Conservation (phyloP, 1,140 invertebrate genomes). For the Bombus breviceps region DNA sequence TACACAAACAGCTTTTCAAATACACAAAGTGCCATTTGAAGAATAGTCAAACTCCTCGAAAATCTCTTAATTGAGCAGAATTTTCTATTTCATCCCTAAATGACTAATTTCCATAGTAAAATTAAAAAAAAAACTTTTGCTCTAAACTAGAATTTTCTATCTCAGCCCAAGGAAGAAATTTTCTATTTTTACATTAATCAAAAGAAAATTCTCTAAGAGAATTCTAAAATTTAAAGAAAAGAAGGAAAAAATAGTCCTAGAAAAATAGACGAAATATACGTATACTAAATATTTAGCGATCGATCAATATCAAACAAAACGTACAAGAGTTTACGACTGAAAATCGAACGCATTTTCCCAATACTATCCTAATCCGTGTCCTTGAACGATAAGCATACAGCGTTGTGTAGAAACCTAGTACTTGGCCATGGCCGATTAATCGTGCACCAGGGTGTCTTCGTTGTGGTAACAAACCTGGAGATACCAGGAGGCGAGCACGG, state of each 20-base stretch:
- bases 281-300: no score
- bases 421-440: conserved; percentile 59
- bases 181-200: no score
- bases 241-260: no score
- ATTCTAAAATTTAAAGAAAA: neutral
- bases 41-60: neutral
- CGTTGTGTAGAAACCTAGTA: conserved; percentile 34
- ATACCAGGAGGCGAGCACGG: conserved; percentile 4
- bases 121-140: neutral
- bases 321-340: neutral
- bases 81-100: neutral
- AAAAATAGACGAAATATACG: neutral
- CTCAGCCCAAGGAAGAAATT: no score
- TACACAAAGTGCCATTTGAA: neutral
- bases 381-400: conserved; percentile 36
- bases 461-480: conserved; percentile 42
- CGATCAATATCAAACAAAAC: neutral
- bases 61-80: neutral
- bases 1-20: neutral
- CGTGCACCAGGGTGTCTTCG: conserved; percentile 34
- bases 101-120: neutral
- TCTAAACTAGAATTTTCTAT: no score
- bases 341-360: conserved; percentile 26
- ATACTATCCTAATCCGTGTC: conserved; percentile 62
- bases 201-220: neutral